Base-by-base conservation (phyloP, 2,113 vertebrate genomes). In the Bostrychus sinensis region DNA sequence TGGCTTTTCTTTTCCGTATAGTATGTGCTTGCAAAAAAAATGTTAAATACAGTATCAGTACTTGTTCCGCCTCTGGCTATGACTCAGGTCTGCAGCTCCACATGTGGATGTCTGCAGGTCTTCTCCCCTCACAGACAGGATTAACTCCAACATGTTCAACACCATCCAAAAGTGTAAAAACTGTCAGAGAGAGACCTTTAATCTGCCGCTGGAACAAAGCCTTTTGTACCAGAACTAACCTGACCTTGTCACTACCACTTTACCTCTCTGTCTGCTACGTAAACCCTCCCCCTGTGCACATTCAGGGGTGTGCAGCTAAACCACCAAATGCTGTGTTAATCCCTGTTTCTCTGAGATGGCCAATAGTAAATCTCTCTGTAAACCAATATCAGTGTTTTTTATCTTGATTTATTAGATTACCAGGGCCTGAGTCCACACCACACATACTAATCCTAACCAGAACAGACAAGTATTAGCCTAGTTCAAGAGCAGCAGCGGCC, bases 201-300 rank as follows among this genome's bases (percentile, higher is more conserved):
- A 96, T 96, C 94, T 94, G 94, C 92, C 93, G 92, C 90, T 91
- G 91, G 93, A 95, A 96, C 94, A 96, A 96, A 96, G 92, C 86
- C 88, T 88, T 91, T 91, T 89, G 88, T 90, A 89, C 84, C 89
- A 87, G 93, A 93, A 93, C 93, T 74, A 90, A 92, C 90, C 93
- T 95, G 95, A 97, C 95, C 96, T 94, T 96, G 95, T 98, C 97
- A 96, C 92, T 93, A 92, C 82, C 90, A 94, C 88, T 98, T 96
- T 96, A 89, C 93, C 92, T 90, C 91, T 90, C 93, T 95, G 95
- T 92, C 94, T 92, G 89, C 96, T 87, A 75, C 86, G 53, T 92
- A 89, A 92, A 88, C 64, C 82, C 91, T 78, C 83, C 81, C 82
- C 51, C 67, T 66, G 57, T 74, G 59, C 67, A 80, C 75, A 75